Base-by-base conservation (phyloP, 2,888 invertebrate genomes). In the Leucozona laternaria region DNA sequence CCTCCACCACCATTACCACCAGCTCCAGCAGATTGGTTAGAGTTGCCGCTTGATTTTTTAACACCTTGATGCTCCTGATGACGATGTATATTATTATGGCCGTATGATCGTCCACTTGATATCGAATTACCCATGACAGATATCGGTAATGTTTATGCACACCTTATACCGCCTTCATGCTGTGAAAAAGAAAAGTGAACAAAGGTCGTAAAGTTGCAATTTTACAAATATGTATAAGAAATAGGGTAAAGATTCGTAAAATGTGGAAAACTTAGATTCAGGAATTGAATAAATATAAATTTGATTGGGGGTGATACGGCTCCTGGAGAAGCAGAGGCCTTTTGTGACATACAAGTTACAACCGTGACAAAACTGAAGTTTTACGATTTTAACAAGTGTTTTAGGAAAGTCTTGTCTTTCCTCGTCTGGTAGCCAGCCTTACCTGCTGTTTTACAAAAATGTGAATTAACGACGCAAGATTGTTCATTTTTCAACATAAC, bases 111-210 rank as follows among this genome's bases (percentile, higher is more conserved):
- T 75, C 75, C 82, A 40, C 48, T 82, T 40, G 86, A 86, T 82
- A 82, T 81, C 70, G 86, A 78, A 75, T 82, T 86, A 71, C 86
- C 86, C 86, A 86, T 86, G 82, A 73, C 86, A 79, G 55, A 81
- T 53, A 73, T 73, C 43, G 57, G 73, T 64, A 28, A 34, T 34
- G 34, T 34, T 15, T 37, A 13, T 20, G 17, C n/a, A 43, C 37
- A 5, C 34, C 25, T 70, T 66, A 86, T 37, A 75, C 78, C n/a
- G n/a, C n/a, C 64, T 68, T 82, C 86, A 86, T 86, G 50, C 86
- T 85, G 48, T 31, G 57, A 11, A 73, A 64, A 48, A 11, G 75
- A 4, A 76, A 22, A 76, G 4, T n/a, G 1, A 25, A 13, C 2
- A 20, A 34, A n/a, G 50, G 58, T 78, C 22, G 60, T 53, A 13